Evolutionary conservation across 2,888 invertebrate species (phyloP).

Genomic region (Sycophila texana): DNA sequence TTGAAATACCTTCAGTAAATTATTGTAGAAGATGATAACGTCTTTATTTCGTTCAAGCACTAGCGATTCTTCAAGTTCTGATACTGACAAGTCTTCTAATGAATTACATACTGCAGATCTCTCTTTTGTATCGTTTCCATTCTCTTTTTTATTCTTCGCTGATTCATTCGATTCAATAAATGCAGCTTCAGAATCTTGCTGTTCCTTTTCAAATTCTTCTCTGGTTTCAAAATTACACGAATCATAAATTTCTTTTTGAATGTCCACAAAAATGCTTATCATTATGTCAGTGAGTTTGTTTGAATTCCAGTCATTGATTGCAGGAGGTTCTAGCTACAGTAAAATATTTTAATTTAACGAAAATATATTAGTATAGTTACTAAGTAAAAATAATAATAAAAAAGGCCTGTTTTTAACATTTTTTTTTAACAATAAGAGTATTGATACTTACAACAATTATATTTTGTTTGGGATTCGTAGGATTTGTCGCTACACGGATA

Average conservation of each 20-base stretch:
- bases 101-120: not conserved
- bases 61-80: not conserved
- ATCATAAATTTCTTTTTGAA: not conserved
- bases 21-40: not conserved
- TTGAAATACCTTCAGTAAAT: not conserved
- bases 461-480: conserved; percentile 5
- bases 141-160: not conserved
- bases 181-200: not conserved
- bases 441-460: conserved; percentile 34
- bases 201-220: not conserved
- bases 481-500: conserved; percentile 23
- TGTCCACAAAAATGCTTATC: not conserved
- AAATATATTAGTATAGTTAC: not conserved
- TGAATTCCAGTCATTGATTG: conserved; percentile 27
- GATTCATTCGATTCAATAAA: conserved; percentile 13
- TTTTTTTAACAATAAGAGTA: not conserved
- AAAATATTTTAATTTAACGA: not conserved
- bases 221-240: not conserved
- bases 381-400: not conserved
- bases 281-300: conserved; percentile 22
- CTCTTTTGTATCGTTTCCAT: not conserved
- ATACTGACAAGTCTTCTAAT: too few species aligned
- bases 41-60: not conserved
- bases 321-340: conserved; percentile 35
- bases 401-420: not conserved